These are phyloP conservation scores for Pachycephus smyrnensis DNA, from an alignment of 2,888 invertebrate species.

Conservation along the genomic window DNA sequence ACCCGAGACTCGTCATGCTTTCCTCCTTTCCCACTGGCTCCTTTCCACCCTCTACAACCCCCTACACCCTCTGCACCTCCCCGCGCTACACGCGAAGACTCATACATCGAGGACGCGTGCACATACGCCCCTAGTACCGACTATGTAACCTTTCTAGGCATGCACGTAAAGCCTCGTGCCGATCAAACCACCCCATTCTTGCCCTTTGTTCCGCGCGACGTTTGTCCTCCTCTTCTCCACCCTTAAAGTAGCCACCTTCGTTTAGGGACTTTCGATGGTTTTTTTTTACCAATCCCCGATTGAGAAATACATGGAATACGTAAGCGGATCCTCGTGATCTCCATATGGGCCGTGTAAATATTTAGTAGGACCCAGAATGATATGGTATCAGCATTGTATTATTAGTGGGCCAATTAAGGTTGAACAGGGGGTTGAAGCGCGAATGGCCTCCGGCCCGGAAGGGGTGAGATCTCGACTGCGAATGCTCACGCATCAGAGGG, in stretches of 20 bases:
- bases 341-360: not conserved
- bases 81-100: slow-evolving; percentile 1
- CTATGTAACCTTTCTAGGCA: not conserved
- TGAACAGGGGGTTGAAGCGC: not conserved
- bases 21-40: slow-evolving; percentile 48
- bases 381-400: not conserved
- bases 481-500: slow-evolving; percentile 29
- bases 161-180: slow-evolving; percentile 11
- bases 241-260: not conserved
- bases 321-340: not conserved
- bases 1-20: slow-evolving; percentile 65
- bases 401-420: not conserved
- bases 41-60: slow-evolving; percentile 33
- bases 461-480: slow-evolving; percentile 22
- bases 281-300: not conserved
- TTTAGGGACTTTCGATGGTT: not conserved
- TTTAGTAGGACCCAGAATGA: not conserved
- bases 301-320: not conserved
- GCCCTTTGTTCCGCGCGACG: not conserved
- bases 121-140: slow-evolving; percentile 1
- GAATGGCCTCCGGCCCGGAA: slow-evolving; percentile 1
- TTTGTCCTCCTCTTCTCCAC: not conserved
- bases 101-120: slow-evolving; percentile 4
- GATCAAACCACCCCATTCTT: slow-evolving; percentile 8
- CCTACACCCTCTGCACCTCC: slow-evolving; percentile 11